Conservation (phyloP, 1,140 invertebrate species). For the Diplogasteroides magnus region DNA sequence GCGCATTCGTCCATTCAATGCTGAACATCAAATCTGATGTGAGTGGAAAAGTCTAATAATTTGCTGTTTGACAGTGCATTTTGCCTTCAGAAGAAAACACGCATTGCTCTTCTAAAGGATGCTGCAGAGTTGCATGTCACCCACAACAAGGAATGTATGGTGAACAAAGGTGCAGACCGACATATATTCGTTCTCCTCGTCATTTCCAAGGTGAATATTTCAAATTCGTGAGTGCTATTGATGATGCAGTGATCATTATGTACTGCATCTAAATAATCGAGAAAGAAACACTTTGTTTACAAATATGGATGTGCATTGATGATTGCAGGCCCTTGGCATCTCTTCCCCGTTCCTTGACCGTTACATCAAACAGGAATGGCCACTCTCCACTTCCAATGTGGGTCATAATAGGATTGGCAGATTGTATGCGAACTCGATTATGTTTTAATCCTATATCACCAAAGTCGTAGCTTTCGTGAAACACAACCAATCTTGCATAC, state of each 20-base stretch:
- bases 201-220: constrained; percentile 86
- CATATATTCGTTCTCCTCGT: constrained; percentile 94
- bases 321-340: constrained; percentile 84
- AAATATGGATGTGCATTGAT: too few species aligned
- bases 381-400: constrained; percentile 75
- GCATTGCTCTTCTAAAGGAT: constrained; percentile 62
- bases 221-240: too few species aligned
- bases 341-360: constrained; percentile 62
- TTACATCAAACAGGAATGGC: constrained; percentile 91
- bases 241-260: too few species aligned
- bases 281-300: background rate
- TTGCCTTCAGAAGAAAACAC: constrained; percentile 53
- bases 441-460: too few species aligned
- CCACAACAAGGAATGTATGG: constrained; percentile 73
- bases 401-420: too few species aligned
- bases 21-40: constrained; percentile 58
- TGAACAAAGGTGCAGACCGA: constrained; percentile 85
- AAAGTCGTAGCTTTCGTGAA: too few species aligned
- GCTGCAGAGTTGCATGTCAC: constrained; percentile 71
- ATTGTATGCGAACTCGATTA: too few species aligned
- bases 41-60: background rate
- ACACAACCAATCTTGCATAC: too few species aligned
- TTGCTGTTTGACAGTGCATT: too few species aligned
- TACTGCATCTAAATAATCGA: background rate
- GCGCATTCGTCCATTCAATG: constrained; percentile 84